A percentile compares a stretch with the other conserved stretches of the same genome.
These are phyloP conservation scores for Drosophila neutralis DNA, from an alignment of 2,888 invertebrate species.

Conservation along the genomic window DNA sequence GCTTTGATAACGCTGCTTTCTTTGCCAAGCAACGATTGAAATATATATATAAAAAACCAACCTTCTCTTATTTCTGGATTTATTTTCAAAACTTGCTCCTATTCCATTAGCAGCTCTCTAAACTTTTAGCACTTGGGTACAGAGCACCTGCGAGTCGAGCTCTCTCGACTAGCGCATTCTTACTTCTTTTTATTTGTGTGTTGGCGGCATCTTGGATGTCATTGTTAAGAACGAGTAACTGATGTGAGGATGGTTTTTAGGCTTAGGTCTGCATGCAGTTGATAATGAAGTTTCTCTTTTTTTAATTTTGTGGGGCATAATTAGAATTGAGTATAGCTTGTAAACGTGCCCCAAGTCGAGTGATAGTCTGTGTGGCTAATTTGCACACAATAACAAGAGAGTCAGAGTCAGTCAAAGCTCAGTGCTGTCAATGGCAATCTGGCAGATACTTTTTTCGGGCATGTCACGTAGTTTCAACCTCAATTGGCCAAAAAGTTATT, in stretches of 20 bases:
- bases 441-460: constrained; percentile 41
- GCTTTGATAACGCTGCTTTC: not conserved
- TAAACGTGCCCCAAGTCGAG: constrained; percentile 4
- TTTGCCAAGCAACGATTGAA: not conserved
- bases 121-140: not conserved
- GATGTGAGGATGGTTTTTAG: constrained; percentile 65
- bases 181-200: constrained; percentile 40
- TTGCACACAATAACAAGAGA: constrained; percentile 66
- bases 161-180: not conserved
- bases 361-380: constrained; percentile 41
- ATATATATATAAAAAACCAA: not conserved
- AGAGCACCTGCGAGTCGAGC: not conserved
- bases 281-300: constrained; percentile 57
- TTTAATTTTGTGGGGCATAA: constrained; percentile 70
- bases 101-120: not conserved
- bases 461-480: constrained; percentile 79
- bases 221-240: constrained; percentile 60
- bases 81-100: not conserved
- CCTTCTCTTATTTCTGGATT: not conserved
- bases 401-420: constrained; percentile 42
- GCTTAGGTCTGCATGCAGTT: constrained; percentile 56
- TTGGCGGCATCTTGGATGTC: constrained; percentile 47
- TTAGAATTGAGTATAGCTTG: constrained; percentile 53
- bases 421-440: constrained; percentile 33
- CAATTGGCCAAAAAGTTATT: constrained; percentile 79